phyloP scores from a whole-genome alignment of 2,888 invertebrate genomes.

The Folsomia manolachei region DNA sequence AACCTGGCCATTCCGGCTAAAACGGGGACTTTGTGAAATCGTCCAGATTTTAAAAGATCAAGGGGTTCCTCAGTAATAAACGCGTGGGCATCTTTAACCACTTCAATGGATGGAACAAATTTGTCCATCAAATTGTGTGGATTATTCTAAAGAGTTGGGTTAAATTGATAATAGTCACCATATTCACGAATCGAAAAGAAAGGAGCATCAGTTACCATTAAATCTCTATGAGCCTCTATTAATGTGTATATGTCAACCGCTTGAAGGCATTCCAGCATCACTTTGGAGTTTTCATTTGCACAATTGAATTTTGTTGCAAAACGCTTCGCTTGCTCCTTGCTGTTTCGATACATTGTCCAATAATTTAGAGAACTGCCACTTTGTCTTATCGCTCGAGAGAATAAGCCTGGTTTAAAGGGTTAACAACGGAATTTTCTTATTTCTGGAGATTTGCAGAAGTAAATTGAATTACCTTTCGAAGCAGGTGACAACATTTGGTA shows the following conservation, averaged over 20 bases:
- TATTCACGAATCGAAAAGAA: background rate
- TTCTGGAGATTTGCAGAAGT: no score
- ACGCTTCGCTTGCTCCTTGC: conserved; percentile 21
- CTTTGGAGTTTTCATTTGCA: conserved; percentile 15
- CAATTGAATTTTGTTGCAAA: conserved; percentile 26
- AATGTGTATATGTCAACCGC: background rate
- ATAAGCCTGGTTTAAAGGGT: no score
- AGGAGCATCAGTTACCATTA: background rate
- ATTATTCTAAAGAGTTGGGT: no score
- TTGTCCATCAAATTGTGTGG: no score
- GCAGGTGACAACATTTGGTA: background rate
- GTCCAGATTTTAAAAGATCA: conserved; percentile 32
- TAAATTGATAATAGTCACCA: no score
- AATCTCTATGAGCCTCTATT: background rate
- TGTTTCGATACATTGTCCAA: conserved; percentile 39
- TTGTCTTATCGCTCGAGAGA: conserved; percentile 27
- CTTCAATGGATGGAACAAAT: conserved; percentile 45
- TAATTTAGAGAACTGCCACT: conserved; percentile 35
- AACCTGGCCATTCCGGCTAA: no score
- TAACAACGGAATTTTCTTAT: no score
- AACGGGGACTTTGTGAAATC: conserved; percentile 35
- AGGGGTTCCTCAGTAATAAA: conserved; percentile 43
- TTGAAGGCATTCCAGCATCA: conserved; percentile 26
- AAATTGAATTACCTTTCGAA: background rate
- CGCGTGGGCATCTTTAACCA: conserved; percentile 30